Base-by-base conservation (phyloP, 2,797 vertebrate species). In the Gila robusta region DNA sequence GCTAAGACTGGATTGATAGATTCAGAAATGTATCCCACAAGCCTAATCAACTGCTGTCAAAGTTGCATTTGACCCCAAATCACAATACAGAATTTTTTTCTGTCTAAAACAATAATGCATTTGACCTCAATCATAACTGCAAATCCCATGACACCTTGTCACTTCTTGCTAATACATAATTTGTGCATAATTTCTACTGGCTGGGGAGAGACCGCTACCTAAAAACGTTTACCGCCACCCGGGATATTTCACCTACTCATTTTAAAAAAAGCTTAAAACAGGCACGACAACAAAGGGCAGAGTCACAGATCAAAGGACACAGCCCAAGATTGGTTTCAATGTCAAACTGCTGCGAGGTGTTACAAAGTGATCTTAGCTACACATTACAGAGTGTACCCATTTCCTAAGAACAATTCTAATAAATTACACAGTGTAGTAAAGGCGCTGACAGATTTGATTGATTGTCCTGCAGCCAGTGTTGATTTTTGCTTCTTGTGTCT, bases 391-490 rank as follows among this genome's bases (percentile, higher is more conserved):
- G 93, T 95, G 93, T 91, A 95, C 95, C 96, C 94, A 95, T 95
- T 95, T 96, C 94, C 94, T 94, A 95, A 93, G 94, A 95, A 95
- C 93, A 84, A 93, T 86, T 95, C 93, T 95, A 92, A 94, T 94
- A 96, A 95, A 97, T 93, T 92, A 94, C 93, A 91, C 76, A 82
- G 91, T 92, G 94, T 94, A 94, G 94, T 95, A 95, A 94, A 95
- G 95, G 95, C 93, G 88, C 94, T 94, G 95, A 96, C 98, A 96
- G 93, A 91, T 96, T 91, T 98, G 96, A 98, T 97, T 96, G 97
- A 98, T 97, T 96, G 96, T 96, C 93, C 96, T 92, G 93, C 95
- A 96, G 95, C 94, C 92, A 95, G 94, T 96, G 96, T 95, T 96
- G 96, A 96, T 96, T 96, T 96, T 95, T 94, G 93, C 91, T 95